Percentiles rank a stretch among this genome's conserved stretches.
Conservation (phyloP, 2,797 vertebrate species). For the Halcyon leucocephala region DNA sequence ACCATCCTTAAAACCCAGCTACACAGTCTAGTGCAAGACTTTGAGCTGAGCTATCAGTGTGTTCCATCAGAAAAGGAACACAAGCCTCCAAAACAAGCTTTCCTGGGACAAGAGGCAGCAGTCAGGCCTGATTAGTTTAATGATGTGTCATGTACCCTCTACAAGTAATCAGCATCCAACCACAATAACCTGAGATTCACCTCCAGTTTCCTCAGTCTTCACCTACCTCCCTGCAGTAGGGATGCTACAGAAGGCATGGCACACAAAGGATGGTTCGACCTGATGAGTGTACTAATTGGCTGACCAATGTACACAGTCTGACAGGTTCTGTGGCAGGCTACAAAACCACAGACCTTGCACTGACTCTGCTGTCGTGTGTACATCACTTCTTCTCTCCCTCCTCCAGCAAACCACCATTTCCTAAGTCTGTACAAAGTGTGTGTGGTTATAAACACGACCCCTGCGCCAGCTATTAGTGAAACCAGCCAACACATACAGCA, state of each 20-base stretch:
- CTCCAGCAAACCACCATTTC: not conserved
- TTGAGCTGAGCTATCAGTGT: not conserved
- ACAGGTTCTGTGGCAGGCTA: not conserved
- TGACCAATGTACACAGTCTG: not conserved
- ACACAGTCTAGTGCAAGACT: not conserved
- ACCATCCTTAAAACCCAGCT: not conserved
- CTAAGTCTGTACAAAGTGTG: not conserved
- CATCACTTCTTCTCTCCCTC: not conserved
- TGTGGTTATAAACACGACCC: not conserved
- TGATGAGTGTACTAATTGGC: not conserved
- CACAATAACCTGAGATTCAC: slow-evolving; percentile 1
- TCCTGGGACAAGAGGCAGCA: not conserved
- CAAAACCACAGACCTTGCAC: not conserved
- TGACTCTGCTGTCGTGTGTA: accelerated
- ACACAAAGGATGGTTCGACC: not conserved
- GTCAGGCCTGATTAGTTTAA: not conserved
- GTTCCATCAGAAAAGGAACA: not conserved
- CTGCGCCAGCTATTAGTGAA: not conserved
- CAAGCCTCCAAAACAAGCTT: accelerated
- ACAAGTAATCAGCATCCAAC: not conserved
- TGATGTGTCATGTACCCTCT: not conserved
- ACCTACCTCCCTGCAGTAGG: accelerated
- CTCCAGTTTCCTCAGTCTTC: not conserved
- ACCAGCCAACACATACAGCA: not conserved
- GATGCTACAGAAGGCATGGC: not conserved